A percentile compares a stretch with the other conserved stretches of the same genome.
phyloP scores from a whole-genome alignment of 2,113 vertebrate genomes.

The Synodontis membranacea region DNA sequence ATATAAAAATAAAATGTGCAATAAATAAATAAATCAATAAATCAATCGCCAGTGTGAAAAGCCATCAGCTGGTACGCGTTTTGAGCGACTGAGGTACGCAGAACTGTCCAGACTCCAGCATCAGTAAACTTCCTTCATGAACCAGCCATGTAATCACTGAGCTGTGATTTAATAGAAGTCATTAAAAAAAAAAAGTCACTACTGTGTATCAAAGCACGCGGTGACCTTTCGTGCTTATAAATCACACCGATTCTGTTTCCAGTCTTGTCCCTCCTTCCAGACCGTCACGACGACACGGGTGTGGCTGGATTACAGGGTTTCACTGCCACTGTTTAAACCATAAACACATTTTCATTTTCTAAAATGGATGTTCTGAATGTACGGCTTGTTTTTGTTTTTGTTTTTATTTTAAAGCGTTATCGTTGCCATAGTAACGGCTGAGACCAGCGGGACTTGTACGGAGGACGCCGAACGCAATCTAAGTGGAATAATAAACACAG shows the following conservation, averaged over 20 bases:
- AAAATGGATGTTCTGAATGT: no score
- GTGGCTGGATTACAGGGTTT: conserved; percentile 67
- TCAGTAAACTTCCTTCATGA: conserved; percentile 9
- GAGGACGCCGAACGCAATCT: neutral
- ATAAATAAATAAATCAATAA: neutral
- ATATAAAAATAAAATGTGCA: no score
- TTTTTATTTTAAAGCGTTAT: neutral
- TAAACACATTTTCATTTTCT: conserved; percentile 30
- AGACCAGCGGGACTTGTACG: neutral
- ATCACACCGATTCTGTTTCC: conserved; percentile 72
- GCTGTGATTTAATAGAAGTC: conserved; percentile 49
- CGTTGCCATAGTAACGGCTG: neutral
- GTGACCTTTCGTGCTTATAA: conserved; percentile 72
- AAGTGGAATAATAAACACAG: neutral
- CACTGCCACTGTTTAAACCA: conserved; percentile 49
- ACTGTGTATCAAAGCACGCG: conserved; percentile 49
- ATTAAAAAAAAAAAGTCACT: conserved; percentile 49
- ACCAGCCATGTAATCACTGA: conserved; percentile 38
- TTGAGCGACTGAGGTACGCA: neutral
- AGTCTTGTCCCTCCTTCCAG: conserved; percentile 70
- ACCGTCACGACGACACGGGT: conserved; percentile 68
- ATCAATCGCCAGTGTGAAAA: neutral
- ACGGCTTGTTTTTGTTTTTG: neutral
- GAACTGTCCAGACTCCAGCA: neutral
- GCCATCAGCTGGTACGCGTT: neutral